Evolutionary conservation across 2,113 vertebrate species (phyloP).

Genomic region (Bos javanicus): DNA sequence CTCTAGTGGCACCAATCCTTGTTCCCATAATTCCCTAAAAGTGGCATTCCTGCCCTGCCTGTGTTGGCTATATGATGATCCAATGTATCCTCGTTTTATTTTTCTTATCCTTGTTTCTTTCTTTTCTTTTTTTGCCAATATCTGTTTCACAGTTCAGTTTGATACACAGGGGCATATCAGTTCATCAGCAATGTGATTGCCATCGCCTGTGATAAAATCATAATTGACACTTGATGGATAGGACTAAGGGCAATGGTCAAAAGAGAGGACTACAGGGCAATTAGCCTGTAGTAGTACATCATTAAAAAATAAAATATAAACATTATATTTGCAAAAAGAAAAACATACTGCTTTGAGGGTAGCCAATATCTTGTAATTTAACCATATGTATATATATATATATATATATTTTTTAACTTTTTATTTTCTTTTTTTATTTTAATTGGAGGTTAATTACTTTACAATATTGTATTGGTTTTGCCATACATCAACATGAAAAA

Average conservation of each 20-base stretch:
- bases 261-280: neutral
- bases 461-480: too few relatives aligned
- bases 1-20: neutral
- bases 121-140: neutral
- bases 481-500: too few relatives aligned
- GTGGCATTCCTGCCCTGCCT: neutral
- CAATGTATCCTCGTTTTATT: neutral
- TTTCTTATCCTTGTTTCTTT: neutral
- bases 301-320: neutral
- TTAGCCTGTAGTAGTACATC: accelerated
- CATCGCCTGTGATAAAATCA: neutral
- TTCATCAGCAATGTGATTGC: neutral
- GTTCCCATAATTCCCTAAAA: too few relatives aligned
- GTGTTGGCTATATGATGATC: neutral
- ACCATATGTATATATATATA: too few relatives aligned
- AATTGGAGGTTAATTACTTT: too few relatives aligned
- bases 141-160: neutral
- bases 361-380: neutral
- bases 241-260: neutral
- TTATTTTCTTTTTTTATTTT: too few relatives aligned
- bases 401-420: neutral
- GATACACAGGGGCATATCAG: neutral
- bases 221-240: neutral
- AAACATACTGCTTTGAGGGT: neutral
- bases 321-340: neutral